Base-by-base conservation (phyloP, 1,140 invertebrate genomes). In the Saccostrea echinata region DNA sequence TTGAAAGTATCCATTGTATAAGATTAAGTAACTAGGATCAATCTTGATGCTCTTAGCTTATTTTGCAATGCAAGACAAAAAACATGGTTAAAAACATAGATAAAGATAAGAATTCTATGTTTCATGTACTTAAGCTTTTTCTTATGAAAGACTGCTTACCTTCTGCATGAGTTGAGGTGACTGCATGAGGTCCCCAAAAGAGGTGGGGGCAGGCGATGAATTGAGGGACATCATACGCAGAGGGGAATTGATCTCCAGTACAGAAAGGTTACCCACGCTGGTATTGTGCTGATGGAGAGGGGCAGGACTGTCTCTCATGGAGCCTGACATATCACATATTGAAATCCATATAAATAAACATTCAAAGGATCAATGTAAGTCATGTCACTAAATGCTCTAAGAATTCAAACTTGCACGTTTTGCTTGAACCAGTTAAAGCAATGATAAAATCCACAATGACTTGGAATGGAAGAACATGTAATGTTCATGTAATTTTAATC, bases 141-240 rank as follows among this genome's bases (percentile, higher is more conserved):
- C n/a, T n/a, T n/a, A 12, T 30, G 3, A 9, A 24, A 80, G 71
- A 80, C 4, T 2, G 8, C 35, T 8, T 87, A 93, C 92, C 89
- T 91, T 93, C 30, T 92, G 91, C 21, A 90, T 90, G 52, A 93
- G 87, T 57, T 92, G 90, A 51, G 92, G 92, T 16, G 92, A 93
- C 61, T 93, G 90, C 90, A 93, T 91, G 13, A 93, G 85, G 24
- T 91, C 91, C n/a, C 88, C 88, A 0, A 92, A 85, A 12, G 92
- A 91, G 43, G 92, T 90, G 11, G 85, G 55, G 13, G 91, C 57
- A 18, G 91, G 91, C 12, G 91, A 91, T 24, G 85, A 84, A 16
- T 83, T 81, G n/a, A 91, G 84, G n/a, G 90, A 90, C 52, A 91
- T 64, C 53, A 90, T 90, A 18, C 91, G 85, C 53, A 92, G 88